phyloP scores from a whole-genome alignment of 1,140 invertebrate genomes.

The Orius insidiosus region DNA sequence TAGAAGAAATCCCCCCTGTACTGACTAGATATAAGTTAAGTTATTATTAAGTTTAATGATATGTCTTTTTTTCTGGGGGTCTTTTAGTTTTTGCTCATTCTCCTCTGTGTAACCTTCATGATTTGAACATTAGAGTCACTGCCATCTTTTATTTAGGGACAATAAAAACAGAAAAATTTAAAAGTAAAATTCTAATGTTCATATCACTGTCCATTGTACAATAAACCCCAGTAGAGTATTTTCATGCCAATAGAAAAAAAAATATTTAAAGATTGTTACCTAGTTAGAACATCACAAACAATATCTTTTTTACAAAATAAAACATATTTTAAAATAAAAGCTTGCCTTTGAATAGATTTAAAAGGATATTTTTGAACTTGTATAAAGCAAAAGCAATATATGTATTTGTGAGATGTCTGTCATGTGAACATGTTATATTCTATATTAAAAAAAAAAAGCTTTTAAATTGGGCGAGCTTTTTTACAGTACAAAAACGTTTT shows the following conservation, averaged over 20 bases:
- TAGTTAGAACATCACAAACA: conserved; percentile 14
- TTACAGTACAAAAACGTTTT: conserved; percentile 14
- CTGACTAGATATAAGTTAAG: conserved; percentile 12
- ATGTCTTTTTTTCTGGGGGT: conserved; percentile 10
- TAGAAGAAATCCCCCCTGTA: conserved; percentile 5
- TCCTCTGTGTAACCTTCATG: conserved; percentile 2
- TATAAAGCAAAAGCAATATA: conserved; percentile 10
- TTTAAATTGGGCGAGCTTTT: conserved; percentile 14
- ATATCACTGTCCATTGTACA: conserved; percentile 12
- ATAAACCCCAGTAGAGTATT: conserved; percentile 12
- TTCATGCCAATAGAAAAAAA: conserved; percentile 12
- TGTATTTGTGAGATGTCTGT: conserved; percentile 16
- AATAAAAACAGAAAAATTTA: conserved; percentile 3
- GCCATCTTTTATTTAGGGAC: conserved; percentile 7
- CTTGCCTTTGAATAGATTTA: conserved; percentile 17
- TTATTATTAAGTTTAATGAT: conserved; percentile 6
- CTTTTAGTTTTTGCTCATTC: conserved; percentile 8
- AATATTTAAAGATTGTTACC: conserved; percentile 15
- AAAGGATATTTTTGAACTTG: conserved; percentile 14
- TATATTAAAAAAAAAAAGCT: conserved; percentile 1
- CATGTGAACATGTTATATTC: conserved; percentile 12
- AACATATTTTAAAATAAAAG: conserved; percentile 16
- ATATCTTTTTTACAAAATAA: conserved; percentile 16
- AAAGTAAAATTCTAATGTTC: conserved; percentile 4
- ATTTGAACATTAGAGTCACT: conserved; percentile 8